Base-by-base conservation (phyloP, 2,888 invertebrate species). In the Dione juno region DNA sequence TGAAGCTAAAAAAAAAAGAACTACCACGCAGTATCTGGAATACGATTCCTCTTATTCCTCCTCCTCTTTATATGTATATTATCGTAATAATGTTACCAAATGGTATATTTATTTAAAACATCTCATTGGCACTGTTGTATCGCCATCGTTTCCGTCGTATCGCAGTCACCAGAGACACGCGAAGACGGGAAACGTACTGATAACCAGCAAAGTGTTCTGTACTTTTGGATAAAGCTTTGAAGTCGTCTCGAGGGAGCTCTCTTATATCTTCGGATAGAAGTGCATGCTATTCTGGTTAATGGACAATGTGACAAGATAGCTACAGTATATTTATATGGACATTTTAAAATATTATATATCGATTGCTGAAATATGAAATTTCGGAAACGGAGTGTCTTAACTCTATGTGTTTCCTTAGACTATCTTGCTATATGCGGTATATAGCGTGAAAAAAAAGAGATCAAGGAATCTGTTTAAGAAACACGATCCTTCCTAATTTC, bases 171-270 rank as follows among this genome's bases (percentile, higher is more conserved):
- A 8, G 54, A 35, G 54, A 54, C 35, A 35, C 10, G 35, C 1
- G 14, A 11, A 54, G 54, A 37, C 9, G 54, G n/a, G 45, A 5
- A 37, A 54, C n/a, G 54, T 37, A 35, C 35, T 37, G 54, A 37
- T 16, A 35, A 54, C 54, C n/a, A 14, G 10, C 54, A 16, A 54
- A 35, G 37, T 54, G n/a, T 37, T 54, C 35, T 16, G n/a, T 37
- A 54, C 14, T 53, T 53, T 35, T 54, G 35, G 54, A 54, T 54
- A 54, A 37, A 54, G 54, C 35, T 37, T 35, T 54, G 9, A 8
- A 35, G n/a, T n/a, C 28, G 35, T 37, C 54, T 28, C 54, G 37
- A n/a, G 54, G 35, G 54, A 54, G 16, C 8, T n/a, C 35, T 14
- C 10, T 28, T 35, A 10, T 54, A 13, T 21, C 6, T 53, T 53